Evolutionary conservation across 2,113 vertebrate species (phyloP).

Genomic region (Talpa occidentalis): DNA sequence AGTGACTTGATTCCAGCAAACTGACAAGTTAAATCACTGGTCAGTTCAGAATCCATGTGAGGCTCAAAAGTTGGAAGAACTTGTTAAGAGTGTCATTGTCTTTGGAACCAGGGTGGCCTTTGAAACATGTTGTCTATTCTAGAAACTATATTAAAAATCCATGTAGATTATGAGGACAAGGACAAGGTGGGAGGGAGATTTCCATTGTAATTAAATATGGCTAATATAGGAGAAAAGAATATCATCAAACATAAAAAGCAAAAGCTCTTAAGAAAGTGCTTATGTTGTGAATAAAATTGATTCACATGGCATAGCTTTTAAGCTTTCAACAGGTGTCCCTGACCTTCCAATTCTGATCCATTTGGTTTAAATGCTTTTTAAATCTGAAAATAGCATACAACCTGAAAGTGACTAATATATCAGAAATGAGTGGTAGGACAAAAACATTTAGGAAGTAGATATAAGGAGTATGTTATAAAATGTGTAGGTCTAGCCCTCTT

Average conservation of each 20-base stretch:
- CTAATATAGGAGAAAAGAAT: background rate
- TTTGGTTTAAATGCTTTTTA: constrained; percentile 42
- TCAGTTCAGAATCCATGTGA: constrained; percentile 65
- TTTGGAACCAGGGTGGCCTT: constrained; percentile 58
- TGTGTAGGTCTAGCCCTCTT: background rate
- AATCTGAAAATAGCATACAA: background rate
- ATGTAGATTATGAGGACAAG: background rate
- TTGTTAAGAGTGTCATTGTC: background rate
- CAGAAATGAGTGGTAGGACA: background rate
- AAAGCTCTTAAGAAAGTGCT: background rate
- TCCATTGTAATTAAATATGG: constrained; percentile 24
- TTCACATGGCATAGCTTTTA: background rate
- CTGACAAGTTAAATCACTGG: constrained; percentile 77
- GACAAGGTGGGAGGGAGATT: constrained; percentile 12
- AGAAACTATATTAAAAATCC: constrained; percentile 47
- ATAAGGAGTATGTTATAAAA: background rate
- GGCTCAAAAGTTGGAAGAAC: constrained; percentile 70
- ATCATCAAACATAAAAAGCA: background rate
- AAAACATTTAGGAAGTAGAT: background rate
- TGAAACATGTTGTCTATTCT: constrained; percentile 76
- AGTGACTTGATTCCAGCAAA: constrained; percentile 76
- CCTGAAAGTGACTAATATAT: background rate
- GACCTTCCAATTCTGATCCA: background rate
- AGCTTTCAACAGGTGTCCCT: constrained; percentile 30
- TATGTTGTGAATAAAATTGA: background rate